Conservation (phyloP, 1,140 invertebrate species). For the Adelges cooleyi region DNA sequence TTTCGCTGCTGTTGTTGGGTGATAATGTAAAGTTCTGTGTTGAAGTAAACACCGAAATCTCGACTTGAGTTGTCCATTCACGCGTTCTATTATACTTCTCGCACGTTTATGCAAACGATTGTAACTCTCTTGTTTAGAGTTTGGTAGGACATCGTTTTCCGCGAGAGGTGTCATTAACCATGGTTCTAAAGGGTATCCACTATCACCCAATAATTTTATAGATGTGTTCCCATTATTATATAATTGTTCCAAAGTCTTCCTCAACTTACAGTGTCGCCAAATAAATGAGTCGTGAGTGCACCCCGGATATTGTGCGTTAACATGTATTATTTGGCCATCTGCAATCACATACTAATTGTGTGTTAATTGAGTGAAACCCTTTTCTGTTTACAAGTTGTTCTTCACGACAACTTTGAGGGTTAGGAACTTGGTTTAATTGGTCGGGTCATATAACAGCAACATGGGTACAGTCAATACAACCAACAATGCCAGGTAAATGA, state of each 20-base stretch:
- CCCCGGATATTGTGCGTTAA: background rate
- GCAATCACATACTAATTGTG: background rate
- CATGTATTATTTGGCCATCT: background rate
- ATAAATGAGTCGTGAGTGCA: background rate
- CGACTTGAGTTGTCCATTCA: background rate
- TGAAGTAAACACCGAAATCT: background rate
- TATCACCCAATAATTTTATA: background rate
- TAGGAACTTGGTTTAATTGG: too few species aligned
- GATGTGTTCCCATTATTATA: background rate
- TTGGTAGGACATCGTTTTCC: background rate
- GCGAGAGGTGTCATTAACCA: background rate
- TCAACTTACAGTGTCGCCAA: background rate
- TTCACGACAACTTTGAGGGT: background rate
- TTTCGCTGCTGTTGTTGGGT: background rate
- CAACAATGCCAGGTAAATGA: background rate
- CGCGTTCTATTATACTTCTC: background rate
- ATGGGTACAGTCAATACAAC: background rate
- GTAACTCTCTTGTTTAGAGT: background rate
- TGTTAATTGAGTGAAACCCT: background rate
- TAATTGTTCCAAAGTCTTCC: background rate
- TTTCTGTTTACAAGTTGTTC: background rate
- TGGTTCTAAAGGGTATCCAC: background rate
- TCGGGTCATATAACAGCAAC: background rate
- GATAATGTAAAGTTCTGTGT: background rate
- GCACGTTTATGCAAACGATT: background rate